Percentiles rank a stretch among this genome's conserved stretches.
Evolutionary conservation across 2,888 invertebrate species (phyloP).

Genomic region (Pardosa pseudoannulata): DNA sequence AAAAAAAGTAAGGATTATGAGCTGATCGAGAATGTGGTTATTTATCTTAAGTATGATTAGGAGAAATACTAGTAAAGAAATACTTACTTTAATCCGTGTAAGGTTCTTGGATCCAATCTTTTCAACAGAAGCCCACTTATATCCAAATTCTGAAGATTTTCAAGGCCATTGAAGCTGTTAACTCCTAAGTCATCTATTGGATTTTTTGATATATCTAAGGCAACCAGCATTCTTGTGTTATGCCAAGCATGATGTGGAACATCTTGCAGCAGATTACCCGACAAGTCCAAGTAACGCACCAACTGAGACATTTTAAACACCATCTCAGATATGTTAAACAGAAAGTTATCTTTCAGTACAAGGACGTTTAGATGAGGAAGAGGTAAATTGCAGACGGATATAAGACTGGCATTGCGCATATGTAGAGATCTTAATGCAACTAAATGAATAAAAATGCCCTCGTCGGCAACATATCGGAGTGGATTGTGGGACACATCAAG

Average conservation of each 20-base stretch:
- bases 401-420: constrained; percentile 87
- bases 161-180: constrained; percentile 81
- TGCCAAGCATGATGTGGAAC: constrained; percentile 87
- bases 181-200: constrained; percentile 81
- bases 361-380: constrained; percentile 87
- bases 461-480: constrained; percentile 85
- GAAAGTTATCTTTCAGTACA: constrained; percentile 87
- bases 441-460: constrained; percentile 83
- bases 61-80: too few species aligned
- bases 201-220: constrained; percentile 88
- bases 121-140: constrained; percentile 73
- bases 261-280: constrained; percentile 86
- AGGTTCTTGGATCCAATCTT: constrained; percentile 73
- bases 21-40: too few species aligned
- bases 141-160: constrained; percentile 85
- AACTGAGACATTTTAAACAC: constrained; percentile 74
- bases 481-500: constrained; percentile 88
- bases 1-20: too few species aligned
- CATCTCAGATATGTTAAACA: constrained; percentile 85
- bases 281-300: constrained; percentile 85
- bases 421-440: constrained; percentile 88
- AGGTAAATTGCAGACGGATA: constrained; percentile 80
- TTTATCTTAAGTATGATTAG: too few species aligned
- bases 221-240: constrained; percentile 84
- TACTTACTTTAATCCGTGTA: constrained; percentile 74